Base-by-base conservation (phyloP, 2,888 invertebrate species). In the Nezara viridula region DNA sequence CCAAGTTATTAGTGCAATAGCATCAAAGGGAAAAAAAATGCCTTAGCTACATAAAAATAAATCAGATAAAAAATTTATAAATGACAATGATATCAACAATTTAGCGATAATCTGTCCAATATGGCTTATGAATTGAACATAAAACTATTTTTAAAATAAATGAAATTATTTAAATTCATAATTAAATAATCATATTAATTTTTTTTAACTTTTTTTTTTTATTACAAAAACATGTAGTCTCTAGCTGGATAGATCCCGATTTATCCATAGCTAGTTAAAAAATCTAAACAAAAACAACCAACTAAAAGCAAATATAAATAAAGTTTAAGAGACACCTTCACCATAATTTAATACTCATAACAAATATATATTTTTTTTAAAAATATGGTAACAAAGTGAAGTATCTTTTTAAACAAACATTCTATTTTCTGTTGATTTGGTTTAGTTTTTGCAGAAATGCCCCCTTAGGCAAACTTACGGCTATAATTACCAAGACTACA, bases 401-500 rank as follows among this genome's bases (percentile, higher is more conserved):
- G 49, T 86, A 86, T 86, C 49, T 49, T 40, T 86, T 50, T 86
- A 86, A 50, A 50, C 32, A 86, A 85, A 49, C 7, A n/a, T 47
- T 86, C 86, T 86, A 86, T 86, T 86, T 49, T 50, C 47, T 86
- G 47, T 86, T 50, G 32, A 47, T 86, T 47, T 52, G 40, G 86
- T 86, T 86, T 86, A n/a, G 21, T 50, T 52, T 27, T 50, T 37
- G 32, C 50, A 50, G 47, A 86, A 86, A 86, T 86, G 49, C 27
- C 86, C 44, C 10, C 86, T 37, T 37, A 49, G 86, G 86, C 86
- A 50, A 86, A 50, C 49, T 86, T 52, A 50, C 9, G 12, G 32
- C 32, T 50, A 49, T 86, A 86, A 52, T 55, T 88, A 55, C 32
- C 86, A 55, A 37, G 86, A 88, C 73, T 88, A 88, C 66, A 73